phyloP scores from a whole-genome alignment of 2,797 vertebrate species.

The Apogon talboti region DNA sequence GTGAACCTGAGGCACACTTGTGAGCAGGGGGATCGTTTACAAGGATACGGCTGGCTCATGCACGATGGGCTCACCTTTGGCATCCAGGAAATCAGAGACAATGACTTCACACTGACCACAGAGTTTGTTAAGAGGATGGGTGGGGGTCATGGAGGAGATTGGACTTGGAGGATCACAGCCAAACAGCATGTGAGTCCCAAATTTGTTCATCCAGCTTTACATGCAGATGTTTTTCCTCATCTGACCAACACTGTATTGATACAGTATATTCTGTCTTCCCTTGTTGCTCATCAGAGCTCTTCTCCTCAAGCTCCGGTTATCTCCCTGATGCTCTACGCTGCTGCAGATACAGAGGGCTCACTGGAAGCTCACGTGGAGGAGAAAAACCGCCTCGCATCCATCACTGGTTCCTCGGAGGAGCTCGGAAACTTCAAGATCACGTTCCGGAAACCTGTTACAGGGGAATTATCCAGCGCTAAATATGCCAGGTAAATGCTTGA shows the following conservation, averaged over 20 bases:
- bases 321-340: conserved; percentile 94
- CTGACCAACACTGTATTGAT: background rate
- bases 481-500: conserved; percentile 86
- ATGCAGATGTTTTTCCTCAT: conserved; percentile 51
- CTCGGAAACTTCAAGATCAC: conserved; percentile 92
- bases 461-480: conserved; percentile 76
- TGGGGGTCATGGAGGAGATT: conserved; percentile 93
- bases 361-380: conserved; percentile 86
- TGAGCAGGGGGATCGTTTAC: conserved; percentile 89
- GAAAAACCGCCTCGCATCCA: conserved; percentile 82
- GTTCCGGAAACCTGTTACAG: conserved; percentile 85
- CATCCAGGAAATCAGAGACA: conserved; percentile 90
- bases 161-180: conserved; percentile 94
- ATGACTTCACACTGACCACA: conserved; percentile 86
- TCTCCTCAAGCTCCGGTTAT: conserved; percentile 80
- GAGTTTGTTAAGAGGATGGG: conserved; percentile 92
- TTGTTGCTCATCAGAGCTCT: conserved; percentile 69
- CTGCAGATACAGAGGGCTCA: conserved; percentile 89
- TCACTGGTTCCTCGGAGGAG: conserved; percentile 89
- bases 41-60: conserved; percentile 91
- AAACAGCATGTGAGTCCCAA: conserved; percentile 85
- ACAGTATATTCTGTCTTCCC: conserved; percentile 4
- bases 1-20: conserved; percentile 90
- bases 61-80: conserved; percentile 94
- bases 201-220: background rate